phyloP scores from a whole-genome alignment of 2,113 vertebrate genomes.

The Scomber colias region DNA sequence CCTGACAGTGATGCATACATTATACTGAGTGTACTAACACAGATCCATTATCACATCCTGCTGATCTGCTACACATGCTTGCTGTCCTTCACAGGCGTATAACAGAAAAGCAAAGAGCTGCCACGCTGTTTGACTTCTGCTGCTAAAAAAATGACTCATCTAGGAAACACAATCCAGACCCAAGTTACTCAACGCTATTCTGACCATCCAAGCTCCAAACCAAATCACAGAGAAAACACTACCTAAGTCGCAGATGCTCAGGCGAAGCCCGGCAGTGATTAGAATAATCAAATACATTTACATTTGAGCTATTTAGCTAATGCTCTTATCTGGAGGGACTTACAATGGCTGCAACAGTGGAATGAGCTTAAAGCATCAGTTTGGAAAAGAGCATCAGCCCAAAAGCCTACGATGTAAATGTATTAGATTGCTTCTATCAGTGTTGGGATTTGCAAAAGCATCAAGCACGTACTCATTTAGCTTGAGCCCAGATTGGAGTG shows the following conservation, averaged over 20 bases:
- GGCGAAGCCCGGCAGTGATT: constrained; percentile 44
- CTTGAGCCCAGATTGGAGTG: constrained; percentile 8
- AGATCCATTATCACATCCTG: not conserved
- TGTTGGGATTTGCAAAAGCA: constrained; percentile 41
- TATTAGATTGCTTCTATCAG: constrained; percentile 40
- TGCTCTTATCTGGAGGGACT: constrained; percentile 64
- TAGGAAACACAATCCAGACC: constrained; percentile 25
- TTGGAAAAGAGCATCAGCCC: constrained; percentile 39
- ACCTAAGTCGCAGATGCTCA: constrained; percentile 17
- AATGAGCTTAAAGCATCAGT: constrained; percentile 48
- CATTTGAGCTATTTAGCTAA: constrained; percentile 59
- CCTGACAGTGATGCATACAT: constrained; percentile 11
- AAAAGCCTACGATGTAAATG: constrained; percentile 26
- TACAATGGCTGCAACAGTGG: constrained; percentile 28
- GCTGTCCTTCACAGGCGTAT: not conserved
- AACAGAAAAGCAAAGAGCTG: not conserved
- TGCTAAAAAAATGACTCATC: constrained; percentile 40
- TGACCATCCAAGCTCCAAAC: constrained; percentile 14
- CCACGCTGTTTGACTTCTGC: constrained; percentile 2
- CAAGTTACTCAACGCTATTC: not conserved
- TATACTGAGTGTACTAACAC: not conserved
- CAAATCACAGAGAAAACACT: constrained; percentile 19
- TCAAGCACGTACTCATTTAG: constrained; percentile 18
- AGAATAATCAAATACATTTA: constrained; percentile 59
- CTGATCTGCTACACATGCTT: not conserved